Evolutionary conservation across 2,888 invertebrate species (phyloP), one percentile per base, ranked within the genome.

Genomic region (Dicyrtoma fusca): DNA sequence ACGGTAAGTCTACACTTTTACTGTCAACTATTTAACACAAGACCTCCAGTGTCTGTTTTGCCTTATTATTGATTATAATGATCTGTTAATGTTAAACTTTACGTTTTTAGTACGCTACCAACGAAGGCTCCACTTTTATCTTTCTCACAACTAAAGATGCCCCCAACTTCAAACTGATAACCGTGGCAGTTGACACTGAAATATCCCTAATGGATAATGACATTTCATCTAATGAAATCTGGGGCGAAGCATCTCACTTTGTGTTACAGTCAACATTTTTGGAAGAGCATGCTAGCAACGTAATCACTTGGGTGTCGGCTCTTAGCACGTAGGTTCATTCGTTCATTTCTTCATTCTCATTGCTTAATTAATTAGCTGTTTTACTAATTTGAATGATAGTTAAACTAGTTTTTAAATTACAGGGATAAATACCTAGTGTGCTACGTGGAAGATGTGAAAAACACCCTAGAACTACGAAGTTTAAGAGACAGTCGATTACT

Each of bases 371-470:
- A 55, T 1, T 10, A 55, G 3, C 6, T 55, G 13, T 21, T 55
- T 21, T 19, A 17, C 55, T 55, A 19, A 4, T 17, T 55, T 55
- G 10, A 21, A 11, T 19, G 13, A n/a, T 55, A 6, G 55, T 55
- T 21, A 23, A 3, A 19, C 1, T 19, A 4, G 13, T 4, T 55
- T 17, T 19, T 19, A 55, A 13, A 45, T 51, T 55, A 17, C 53
- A 77, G 76, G 19, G 89, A 95, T 83, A 92, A 94, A 84, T 86
- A 99, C 45, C 88, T 96, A 66, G 85, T 94, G 47, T 91, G 92
- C 83, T 98, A 97, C 83, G 88, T 97, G 74, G 89, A 92, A 82
- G 95, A 98, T 86, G 97, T 97, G 2, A 55, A 69, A 51, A 17
- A 55, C 19, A 59, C 42, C 4, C 13, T 69, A 14, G 21, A 69